Base-by-base conservation (phyloP, 2,797 vertebrate genomes). In the Orientallactaga sibirica region DNA sequence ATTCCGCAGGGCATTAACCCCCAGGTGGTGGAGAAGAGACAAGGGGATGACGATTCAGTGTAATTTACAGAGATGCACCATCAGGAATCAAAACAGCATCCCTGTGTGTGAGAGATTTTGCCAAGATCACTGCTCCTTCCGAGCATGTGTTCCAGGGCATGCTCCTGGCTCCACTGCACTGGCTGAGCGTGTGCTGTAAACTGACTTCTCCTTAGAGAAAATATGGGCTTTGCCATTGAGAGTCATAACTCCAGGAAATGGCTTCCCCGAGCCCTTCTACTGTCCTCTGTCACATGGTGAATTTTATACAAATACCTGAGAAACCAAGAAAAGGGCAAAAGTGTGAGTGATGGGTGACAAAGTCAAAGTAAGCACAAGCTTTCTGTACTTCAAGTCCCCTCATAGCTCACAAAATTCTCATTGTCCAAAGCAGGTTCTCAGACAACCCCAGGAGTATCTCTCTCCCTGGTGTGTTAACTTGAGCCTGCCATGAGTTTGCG, bases 91-190 rank as follows among this genome's bases (percentile, higher is more conserved):
- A 41, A 52, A 73, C 11, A 41, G 43, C 12, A 22, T 0, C 3
- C 2, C 3, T 2, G 4, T 5, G 7, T 12, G 43, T 55, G 68
- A 68, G 61, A 71, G 55, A 33, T 2, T 22, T n/a, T 78, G 52
- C 70, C 81, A 48, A 84, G 67, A 62, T 20, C 4, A 20, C 83
- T 25, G 2, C 33, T 86, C 11, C 24, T 20, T 20, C 27, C 3
- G 7, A 24, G 19, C 0, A 0, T 18, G 37, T 24, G 9, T 33
- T 48, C 18, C 4, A 3, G 2, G 0, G 6, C 12, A 1, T 3
- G 3, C 37, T 15, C 2, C 48, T 58, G 19, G 52, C 22, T 84
- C 19, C 14, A 3, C 19, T 14, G 4, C 27, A 22, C 3, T 11
- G 22, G 62, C 58, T 62, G 43, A 19, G 77, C 10, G 12, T 33